Evolutionary conservation across 2,888 invertebrate genomes (phyloP).

Genomic region (Hypolimnas misippus): DNA sequence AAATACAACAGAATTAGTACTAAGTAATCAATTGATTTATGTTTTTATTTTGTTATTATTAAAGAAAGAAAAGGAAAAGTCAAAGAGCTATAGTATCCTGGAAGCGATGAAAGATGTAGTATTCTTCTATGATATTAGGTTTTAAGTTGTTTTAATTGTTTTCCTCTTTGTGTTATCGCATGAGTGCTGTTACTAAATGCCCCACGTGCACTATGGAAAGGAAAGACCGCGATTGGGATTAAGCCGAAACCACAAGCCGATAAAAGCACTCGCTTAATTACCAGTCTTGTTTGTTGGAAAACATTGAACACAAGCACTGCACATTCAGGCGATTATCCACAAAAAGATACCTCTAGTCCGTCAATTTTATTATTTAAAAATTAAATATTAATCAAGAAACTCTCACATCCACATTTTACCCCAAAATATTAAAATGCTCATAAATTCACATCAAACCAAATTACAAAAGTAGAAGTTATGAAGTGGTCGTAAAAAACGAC

Average conservation of each 20-base stretch:
- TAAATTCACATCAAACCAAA: not conserved
- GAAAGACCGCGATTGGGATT: conserved; percentile 39
- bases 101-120: not conserved
- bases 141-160: conserved; percentile 25
- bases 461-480: not conserved
- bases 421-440: not conserved
- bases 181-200: conserved; percentile 74
- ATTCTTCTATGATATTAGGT: not conserved
- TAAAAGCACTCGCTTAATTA: conserved; percentile 11
- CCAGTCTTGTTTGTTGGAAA: not conserved
- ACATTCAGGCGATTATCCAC: not conserved
- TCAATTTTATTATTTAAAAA: not conserved
- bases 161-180: conserved; percentile 55
- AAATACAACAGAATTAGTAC: no score
- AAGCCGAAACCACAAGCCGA: not conserved
- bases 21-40: no score
- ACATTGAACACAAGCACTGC: conserved; percentile 6
- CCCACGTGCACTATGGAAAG: conserved; percentile 46
- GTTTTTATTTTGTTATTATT: no score
- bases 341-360: not conserved
- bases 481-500: not conserved
- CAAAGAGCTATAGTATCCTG: no score
- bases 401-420: not conserved
- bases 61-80: no score
- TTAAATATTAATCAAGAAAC: not conserved